These are phyloP conservation scores for Rana temporaria DNA, from an alignment of 2,113 vertebrate species.

Conservation along the genomic window DNA sequence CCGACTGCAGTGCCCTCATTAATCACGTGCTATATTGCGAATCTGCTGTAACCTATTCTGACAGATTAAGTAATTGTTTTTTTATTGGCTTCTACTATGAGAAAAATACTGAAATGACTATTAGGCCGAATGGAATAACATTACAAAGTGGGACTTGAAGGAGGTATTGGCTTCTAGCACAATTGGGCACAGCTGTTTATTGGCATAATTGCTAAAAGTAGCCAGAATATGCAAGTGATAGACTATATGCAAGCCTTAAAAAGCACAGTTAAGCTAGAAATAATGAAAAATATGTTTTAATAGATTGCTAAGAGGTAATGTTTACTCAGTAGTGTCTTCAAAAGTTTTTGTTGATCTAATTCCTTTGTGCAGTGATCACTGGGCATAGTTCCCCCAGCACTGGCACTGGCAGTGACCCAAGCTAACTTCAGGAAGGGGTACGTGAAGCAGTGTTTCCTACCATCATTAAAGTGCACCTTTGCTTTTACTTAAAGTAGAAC, in stretches of 20 bases:
- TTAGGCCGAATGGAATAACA: slow-evolving; percentile 33
- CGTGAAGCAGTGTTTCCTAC: too few relatives aligned
- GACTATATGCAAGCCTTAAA: slow-evolving; percentile 17
- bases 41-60: slow-evolving; percentile 22
- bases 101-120: slow-evolving; percentile 34
- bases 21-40: slow-evolving; percentile 36
- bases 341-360: too few relatives aligned
- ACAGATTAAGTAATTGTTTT: slow-evolving; percentile 48
- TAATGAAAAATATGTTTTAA: too few relatives aligned
- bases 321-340: too few relatives aligned
- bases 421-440: too few relatives aligned
- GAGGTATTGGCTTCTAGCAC: slow-evolving; percentile 13
- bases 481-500: too few relatives aligned
- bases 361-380: too few relatives aligned
- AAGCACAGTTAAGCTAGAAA: not conserved
- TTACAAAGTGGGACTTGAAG: slow-evolving; percentile 40
- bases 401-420: too few relatives aligned
- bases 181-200: slow-evolving; percentile 7
- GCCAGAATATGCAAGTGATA: slow-evolving; percentile 19
- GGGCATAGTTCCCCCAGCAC: too few relatives aligned
- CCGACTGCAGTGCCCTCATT: slow-evolving; percentile 19
- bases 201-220: slow-evolving; percentile 10
- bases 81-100: slow-evolving; percentile 32
- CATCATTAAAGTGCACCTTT: too few relatives aligned
- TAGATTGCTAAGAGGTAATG: too few relatives aligned